phyloP scores from a whole-genome alignment of 2,797 vertebrate species.

The Lindbergichthys nudifrons region DNA sequence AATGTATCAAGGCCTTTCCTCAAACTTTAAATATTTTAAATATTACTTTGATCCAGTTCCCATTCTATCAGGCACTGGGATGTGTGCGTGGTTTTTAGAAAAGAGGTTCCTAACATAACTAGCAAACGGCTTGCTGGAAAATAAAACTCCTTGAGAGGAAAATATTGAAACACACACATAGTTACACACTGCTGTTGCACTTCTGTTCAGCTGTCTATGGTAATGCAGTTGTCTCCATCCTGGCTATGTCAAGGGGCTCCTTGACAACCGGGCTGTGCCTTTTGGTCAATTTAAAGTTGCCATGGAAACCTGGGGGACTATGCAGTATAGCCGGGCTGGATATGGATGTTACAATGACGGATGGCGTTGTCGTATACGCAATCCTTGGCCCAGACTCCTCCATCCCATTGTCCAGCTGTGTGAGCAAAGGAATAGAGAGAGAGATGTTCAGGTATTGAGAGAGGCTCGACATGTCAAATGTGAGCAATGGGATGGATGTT shows the following conservation, averaged over 20 bases:
- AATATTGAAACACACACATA: constrained; percentile 23
- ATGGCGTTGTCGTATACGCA: constrained; percentile 59
- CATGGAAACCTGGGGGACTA: constrained; percentile 65
- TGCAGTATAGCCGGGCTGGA: constrained; percentile 78
- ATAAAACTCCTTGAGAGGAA: constrained; percentile 15
- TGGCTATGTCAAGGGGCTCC: constrained; percentile 63
- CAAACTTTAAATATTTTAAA: no score
- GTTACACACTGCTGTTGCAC: background rate
- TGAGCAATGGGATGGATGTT: background rate
- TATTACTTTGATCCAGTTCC: no score
- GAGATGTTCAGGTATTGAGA: constrained; percentile 8
- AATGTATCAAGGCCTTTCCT: no score
- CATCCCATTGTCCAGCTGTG: constrained; percentile 70
- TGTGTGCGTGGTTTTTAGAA: no score
- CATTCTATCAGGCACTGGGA: no score
- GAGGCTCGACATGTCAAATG: background rate
- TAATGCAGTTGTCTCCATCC: constrained; percentile 56
- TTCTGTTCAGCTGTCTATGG: constrained; percentile 42
- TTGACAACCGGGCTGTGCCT: constrained; percentile 49
- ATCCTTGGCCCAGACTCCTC: constrained; percentile 63
- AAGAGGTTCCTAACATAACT: background rate
- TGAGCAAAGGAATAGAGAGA: constrained; percentile 17
- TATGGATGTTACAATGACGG: constrained; percentile 85
- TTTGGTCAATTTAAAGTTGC: constrained; percentile 68
- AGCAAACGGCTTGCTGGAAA: constrained; percentile 37